Evolutionary conservation across 2,797 vertebrate genomes (phyloP), one percentile per base, ranked within the genome.

Genomic region (Peromyscus nudipes): DNA sequence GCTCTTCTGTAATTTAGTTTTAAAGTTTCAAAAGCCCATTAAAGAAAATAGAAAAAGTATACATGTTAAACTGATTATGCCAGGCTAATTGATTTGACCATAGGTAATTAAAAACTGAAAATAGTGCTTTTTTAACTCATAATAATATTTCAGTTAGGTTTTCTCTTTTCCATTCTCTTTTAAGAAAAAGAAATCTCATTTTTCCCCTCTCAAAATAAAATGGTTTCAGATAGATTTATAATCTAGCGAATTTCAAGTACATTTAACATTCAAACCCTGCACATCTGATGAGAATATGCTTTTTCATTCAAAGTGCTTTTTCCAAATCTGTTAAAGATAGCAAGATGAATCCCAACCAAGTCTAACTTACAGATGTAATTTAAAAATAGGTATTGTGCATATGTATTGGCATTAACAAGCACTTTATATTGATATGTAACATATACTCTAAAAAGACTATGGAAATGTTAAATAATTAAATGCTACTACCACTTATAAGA

Each of bases 21-120:
- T 64, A 95, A 89, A 93, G 31, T 31, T 65, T 83, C 67, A 89
- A 94, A 96, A 84, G 29, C 8, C 65, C 73, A 92, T 6, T 37
- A 97, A 85, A 83, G 60, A 55, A 79, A 96, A 73, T 23, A 65
- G n/a, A 91, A 94, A 75, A 96, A 71, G 8, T 64, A 1, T 52
- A 96, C 93, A 89, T 94, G 29, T 92, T 89, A 92, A 96, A 95
- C 52, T 91, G 69, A 92, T 81, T 86, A 77, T 82, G 79, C 1
- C 57, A 92, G 27, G 67, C 49, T 75, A 92, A 60, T 8, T 69
- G 16, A 96, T 91, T 92, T 96, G 7, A 94, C 23, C 37, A 80
- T 25, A 9, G 16, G 14, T 85, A 96, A 94, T 95, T 93, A 95
- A 97, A 96, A 96, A 81, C 92, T 77, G 62, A 64, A 87, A 93